Evolutionary conservation across 2,113 vertebrate species (phyloP).

Genomic region (mouse (Mus musculus)): GRCm39 chr5:62854501-62855000

Average conservation of each 20-base stretch:
- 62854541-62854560: background rate
- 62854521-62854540: background rate
- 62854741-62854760: background rate
- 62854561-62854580: conserved; percentile 31
- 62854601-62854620: background rate
- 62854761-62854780: background rate
- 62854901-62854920: background rate
- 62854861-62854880: background rate
- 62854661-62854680: background rate
- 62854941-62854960: background rate
- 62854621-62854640: background rate
- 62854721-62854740: too few species aligned
- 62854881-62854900: too few species aligned
- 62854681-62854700: background rate
- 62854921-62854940: background rate
- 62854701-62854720: too few species aligned
- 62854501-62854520: conserved; percentile 19
- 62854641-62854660: background rate
- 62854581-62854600: conserved; percentile 23
- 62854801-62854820: background rate
- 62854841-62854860: background rate
- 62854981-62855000: background rate
- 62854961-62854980: background rate
- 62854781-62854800: background rate
- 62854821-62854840: background rate